Base-by-base conservation (phyloP, 2,888 invertebrate species). In the Caenorhabditis sp. region DNA sequence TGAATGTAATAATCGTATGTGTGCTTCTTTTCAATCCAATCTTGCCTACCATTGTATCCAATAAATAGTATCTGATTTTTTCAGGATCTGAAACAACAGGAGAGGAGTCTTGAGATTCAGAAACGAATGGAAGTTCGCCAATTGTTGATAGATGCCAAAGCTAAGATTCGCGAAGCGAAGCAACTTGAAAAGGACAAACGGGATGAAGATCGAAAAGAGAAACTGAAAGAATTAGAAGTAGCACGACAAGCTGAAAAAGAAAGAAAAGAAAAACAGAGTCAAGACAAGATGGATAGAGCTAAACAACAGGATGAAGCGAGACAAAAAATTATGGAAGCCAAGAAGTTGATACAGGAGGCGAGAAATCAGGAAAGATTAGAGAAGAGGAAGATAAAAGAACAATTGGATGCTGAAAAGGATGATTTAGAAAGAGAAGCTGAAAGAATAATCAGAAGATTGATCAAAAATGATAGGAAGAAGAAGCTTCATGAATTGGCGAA, bases 371-470 rank as follows among this genome's bases (percentile, higher is more conserved):
- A 54, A 62, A 1, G 63, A 63, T 3, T 59, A 20, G 25, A 63
- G 63, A 38, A 36, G 59, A 1, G 2, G 52, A 31, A 2, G 17
- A 56, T 20, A 31, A 20, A 53, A 65, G 49, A 43, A 43, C 43
- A 43, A 43, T 10, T 12, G 5, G 43, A 17, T 3, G 43, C 43
- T 10, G 17, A 43, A 43, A 10, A n/a, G 49, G 49, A 56, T 43
- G 43, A 23, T 52, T 52, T 72, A 59, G 67, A 72, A 53, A 23
- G 59, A 57, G 72, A 72, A 59, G 72, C 72, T 4, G 74, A 70
- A 20, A 49, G 67, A 54, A 70, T 67, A 10, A 70, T 69, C 1
- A 56, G 67, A 8, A 58, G 70, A 4, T 36, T 69, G 49, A 70
- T 69, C 3, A 52, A 67, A 53, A 63, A 70, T 38, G 52, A 59